Evolutionary conservation across 1,140 invertebrate species (phyloP).

Genomic region (Saxidomus purpurata): DNA sequence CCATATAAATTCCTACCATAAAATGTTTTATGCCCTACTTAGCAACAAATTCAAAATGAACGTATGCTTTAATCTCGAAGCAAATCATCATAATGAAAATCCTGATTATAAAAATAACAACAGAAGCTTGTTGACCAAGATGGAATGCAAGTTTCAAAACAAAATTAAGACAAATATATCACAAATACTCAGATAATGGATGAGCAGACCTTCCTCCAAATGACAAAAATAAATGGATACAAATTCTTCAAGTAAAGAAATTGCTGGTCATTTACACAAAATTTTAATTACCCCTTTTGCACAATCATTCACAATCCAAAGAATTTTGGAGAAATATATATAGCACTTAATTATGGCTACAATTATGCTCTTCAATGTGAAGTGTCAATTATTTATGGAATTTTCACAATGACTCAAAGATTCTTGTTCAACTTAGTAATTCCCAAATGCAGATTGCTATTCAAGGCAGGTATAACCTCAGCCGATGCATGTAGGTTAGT

Average conservation of each 20-base stretch:
- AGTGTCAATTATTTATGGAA: no score
- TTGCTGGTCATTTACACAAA: slow-evolving; percentile 16
- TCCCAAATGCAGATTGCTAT: no score
- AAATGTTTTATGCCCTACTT: no score
- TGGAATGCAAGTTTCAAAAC: slow-evolving; percentile 45
- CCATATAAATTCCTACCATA: no score
- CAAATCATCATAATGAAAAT: slow-evolving; percentile 29
- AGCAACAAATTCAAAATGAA: neutral
- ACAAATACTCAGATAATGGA: slow-evolving; percentile 36
- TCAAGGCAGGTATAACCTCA: no score
- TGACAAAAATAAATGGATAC: slow-evolving; percentile 30
- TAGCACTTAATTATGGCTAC: no score
- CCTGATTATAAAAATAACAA: slow-evolving; percentile 38
- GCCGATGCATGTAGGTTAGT: no score
- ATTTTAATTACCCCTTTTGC: slow-evolving; percentile 21
- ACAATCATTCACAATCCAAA: slow-evolving; percentile 30
- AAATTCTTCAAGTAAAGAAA: neutral
- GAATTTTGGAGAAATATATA: no score
- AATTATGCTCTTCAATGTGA: no score
- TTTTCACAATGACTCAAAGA: no score
- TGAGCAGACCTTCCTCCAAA: slow-evolving; percentile 23
- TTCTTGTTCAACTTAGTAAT: no score
- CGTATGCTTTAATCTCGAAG: slow-evolving; percentile 1
- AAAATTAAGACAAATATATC: slow-evolving; percentile 44
- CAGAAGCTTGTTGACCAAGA: slow-evolving; percentile 43